A percentile compares a stretch with the other conserved stretches of the same genome.
These are phyloP conservation scores for Myrmecobius fasciatus DNA, from an alignment of 2,113 vertebrate species.

Conservation along the genomic window DNA sequence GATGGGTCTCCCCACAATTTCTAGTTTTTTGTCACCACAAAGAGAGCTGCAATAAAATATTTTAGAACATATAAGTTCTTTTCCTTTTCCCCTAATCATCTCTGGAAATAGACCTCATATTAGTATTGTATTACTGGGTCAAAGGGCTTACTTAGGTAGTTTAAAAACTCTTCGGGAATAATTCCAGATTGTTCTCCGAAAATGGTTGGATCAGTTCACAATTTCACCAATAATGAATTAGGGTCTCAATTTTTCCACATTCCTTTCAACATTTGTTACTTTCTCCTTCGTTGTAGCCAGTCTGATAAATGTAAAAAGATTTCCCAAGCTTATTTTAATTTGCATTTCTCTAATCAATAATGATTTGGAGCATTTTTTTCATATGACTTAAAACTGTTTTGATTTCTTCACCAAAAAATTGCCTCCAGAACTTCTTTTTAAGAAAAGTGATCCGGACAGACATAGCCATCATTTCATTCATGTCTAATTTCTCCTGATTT, in stretches of 20 bases:
- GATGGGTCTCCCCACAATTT: not conserved
- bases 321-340: not conserved
- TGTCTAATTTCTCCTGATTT: not conserved
- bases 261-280: not conserved
- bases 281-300: not conserved
- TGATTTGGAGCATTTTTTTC: not conserved
- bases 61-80: not conserved
- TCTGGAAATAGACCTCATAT: not conserved
- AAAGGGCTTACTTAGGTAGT: not conserved
- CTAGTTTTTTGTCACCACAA: not conserved
- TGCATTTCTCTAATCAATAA: not conserved
- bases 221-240: not conserved
- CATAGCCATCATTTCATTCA: not conserved
- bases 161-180: no score
- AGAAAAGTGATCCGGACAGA: not conserved
- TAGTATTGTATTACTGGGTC: not conserved
- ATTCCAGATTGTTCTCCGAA: not conserved
- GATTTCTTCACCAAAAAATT: not conserved
- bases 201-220: not conserved
- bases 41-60: not conserved
- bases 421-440: not conserved
- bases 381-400: no score
- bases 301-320: not conserved
- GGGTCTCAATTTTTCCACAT: not conserved
- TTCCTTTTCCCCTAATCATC: not conserved